phyloP scores from a whole-genome alignment of 2,113 vertebrate genomes.

The Plecotus auritus region DNA sequence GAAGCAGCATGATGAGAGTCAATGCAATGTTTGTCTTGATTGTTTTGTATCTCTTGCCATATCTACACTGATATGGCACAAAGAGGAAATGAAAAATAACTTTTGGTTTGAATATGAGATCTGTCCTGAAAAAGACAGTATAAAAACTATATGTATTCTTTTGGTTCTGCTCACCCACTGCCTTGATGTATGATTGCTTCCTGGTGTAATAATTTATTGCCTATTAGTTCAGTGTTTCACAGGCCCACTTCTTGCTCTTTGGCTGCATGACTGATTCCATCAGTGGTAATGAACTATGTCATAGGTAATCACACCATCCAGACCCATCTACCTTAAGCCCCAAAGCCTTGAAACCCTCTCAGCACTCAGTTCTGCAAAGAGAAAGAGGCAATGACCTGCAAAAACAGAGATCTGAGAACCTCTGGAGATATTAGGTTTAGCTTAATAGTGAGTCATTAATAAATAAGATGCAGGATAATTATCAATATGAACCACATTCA shows the following conservation, averaged over 20 bases:
- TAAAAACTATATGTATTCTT: not conserved
- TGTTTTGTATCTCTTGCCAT: not conserved
- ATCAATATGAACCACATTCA: constrained; percentile 66
- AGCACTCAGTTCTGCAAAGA: constrained; percentile 20
- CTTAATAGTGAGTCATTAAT: constrained; percentile 72
- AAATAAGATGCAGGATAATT: constrained; percentile 72
- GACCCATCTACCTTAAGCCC: constrained; percentile 50
- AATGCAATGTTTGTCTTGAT: not conserved
- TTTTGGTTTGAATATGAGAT: constrained; percentile 15
- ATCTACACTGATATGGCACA: not conserved
- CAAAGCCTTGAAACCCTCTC: constrained; percentile 24
- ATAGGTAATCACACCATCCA: constrained; percentile 40
- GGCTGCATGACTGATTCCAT: constrained; percentile 52
- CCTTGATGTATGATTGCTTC: not conserved
- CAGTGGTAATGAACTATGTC: constrained; percentile 57
- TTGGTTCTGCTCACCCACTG: not conserved
- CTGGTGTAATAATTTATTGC: constrained; percentile 50
- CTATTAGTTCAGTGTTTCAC: constrained; percentile 7
- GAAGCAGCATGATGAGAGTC: not conserved
- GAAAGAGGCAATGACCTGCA: constrained; percentile 49
- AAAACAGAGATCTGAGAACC: constrained; percentile 53
- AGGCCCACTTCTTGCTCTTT: constrained; percentile 22
- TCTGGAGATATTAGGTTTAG: constrained; percentile 64
- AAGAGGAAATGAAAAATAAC: not conserved
- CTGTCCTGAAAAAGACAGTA: constrained; percentile 14